Evolutionary conservation across 2,888 invertebrate species (phyloP), one percentile per base, ranked within the genome.

Genomic region (Cordylochernes scorpioides): DNA sequence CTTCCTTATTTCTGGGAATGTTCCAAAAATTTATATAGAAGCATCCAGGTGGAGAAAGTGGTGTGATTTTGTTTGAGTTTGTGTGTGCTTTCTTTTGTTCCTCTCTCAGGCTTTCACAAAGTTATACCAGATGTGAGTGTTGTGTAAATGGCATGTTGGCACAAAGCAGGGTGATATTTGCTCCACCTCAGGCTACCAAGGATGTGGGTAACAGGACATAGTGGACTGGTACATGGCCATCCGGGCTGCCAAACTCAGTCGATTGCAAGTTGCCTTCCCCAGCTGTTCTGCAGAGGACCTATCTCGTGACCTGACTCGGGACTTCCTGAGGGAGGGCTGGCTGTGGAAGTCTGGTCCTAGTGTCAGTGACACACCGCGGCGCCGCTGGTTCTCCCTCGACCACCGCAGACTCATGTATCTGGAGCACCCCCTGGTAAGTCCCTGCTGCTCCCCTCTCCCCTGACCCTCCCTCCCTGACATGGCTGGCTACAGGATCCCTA

Each of bases 371-470:
- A 71, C 71, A 0, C 80, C 74, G 48, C 67, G 73, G 41, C 68
- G 71, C 42, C 57, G 82, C 27, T 84, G 82, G 82, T 80, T 80
- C 50, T 77, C 77, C 0, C 52, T 84, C 24, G 80, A 80, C 44
- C 70, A 72, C 45, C 63, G 82, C 39, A 80, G 78, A 50, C 58
- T 84, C n/a, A 80, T 80, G 77, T 84, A 84, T 47, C 75, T 78
- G 45, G 73, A 77, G 47, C 74, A 77, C 46, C 71, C 72, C 2
- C 55, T 80, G 50, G 64, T 64, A 46, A 45, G 49, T 43, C 24
- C n/a, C n/a, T n/a, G n/a, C n/a, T n/a, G n/a, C n/a, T n/a, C n/a
- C n/a, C n/a, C n/a, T n/a, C n/a, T n/a, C n/a, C n/a, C n/a, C n/a
- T n/a, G n/a, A n/a, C n/a, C n/a, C n/a, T n/a, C n/a, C n/a, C n/a